Evolutionary conservation across 1,140 invertebrate species (phyloP), one percentile per base, ranked within the genome.

Genomic region (Aphelinus atriplicis): DNA sequence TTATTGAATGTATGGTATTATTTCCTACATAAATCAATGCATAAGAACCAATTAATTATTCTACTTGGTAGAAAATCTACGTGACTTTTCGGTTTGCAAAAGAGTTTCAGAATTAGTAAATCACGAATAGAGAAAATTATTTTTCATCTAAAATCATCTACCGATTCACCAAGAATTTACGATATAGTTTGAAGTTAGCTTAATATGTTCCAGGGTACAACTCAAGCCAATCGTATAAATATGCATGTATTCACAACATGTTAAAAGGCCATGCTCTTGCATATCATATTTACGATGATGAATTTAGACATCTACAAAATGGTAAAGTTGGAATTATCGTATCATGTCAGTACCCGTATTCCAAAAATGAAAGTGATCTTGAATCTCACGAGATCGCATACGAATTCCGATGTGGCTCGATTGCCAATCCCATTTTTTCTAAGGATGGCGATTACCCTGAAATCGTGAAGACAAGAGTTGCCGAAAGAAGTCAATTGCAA

Each of bases 361-460:
- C 80, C 0, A 80, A 77, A 68, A 71, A 60, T 45, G 7, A 73
- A 0, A 56, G 47, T 1, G 84, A 85, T 50, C 50, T 10, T 0
- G 3, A 43, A 5, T 75, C 81, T 6, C 77, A 62, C 26, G 81
- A 83, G n/a, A 53, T 68, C 3, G 75, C 76, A 0, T 86, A 83
- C 75, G 75, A 83, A 3, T 91, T 88, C 71, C 75, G 88, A 78
- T 88, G 85, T 78, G 93, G 93, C 7, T 93, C 91, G 92, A 90
- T 89, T 64, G 88, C 90, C 0, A 84, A 93, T 81, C 91, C 91
- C 42, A 90, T 93, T 71, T 90, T 90, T 83, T 88, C 88, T 0
- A 67, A 82, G 67, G 74, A 86, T 1, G 92, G 92, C 0, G 90
- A 92, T 72, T 93, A 92, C 80, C 91, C 92, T 1, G 79, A 83